A percentile compares a stretch with the other conserved stretches of the same genome.
Evolutionary conservation across 1,140 invertebrate species (phyloP).

Genomic region (Heliconius hewitsoni): DNA sequence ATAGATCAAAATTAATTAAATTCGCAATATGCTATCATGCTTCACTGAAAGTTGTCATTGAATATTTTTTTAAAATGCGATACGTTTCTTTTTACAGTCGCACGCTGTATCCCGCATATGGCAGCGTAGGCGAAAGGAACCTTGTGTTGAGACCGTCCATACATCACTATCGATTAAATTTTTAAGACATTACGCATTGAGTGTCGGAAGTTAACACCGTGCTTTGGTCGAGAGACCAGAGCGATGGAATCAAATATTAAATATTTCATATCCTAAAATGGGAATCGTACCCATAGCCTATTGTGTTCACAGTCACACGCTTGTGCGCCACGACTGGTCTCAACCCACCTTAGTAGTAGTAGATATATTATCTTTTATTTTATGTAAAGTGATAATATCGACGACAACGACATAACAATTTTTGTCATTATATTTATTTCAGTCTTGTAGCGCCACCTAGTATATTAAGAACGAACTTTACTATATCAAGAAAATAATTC

Average conservation of each 20-base stretch:
- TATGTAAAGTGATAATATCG: too few species aligned
- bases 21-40: not conserved
- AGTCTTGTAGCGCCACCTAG: not conserved
- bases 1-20: conserved; percentile 14
- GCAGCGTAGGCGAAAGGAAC: not conserved
- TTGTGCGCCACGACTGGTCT: too few species aligned
- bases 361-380: too few species aligned
- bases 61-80: not conserved
- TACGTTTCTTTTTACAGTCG: not conserved
- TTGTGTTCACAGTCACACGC: not conserved
- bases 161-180: not conserved
- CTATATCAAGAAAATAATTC: not conserved
- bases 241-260: too few species aligned
- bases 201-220: not conserved
- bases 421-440: too few species aligned
- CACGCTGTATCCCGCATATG: not conserved
- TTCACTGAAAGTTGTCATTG: not conserved
- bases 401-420: too few species aligned
- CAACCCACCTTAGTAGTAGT: too few species aligned
- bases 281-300: not conserved
- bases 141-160: not conserved
- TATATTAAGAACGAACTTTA: not conserved
- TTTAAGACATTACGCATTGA: not conserved
- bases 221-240: not conserved
- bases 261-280: not conserved